phyloP scores from a whole-genome alignment of 2,888 invertebrate genomes.

The Geotrupes spiniger region DNA sequence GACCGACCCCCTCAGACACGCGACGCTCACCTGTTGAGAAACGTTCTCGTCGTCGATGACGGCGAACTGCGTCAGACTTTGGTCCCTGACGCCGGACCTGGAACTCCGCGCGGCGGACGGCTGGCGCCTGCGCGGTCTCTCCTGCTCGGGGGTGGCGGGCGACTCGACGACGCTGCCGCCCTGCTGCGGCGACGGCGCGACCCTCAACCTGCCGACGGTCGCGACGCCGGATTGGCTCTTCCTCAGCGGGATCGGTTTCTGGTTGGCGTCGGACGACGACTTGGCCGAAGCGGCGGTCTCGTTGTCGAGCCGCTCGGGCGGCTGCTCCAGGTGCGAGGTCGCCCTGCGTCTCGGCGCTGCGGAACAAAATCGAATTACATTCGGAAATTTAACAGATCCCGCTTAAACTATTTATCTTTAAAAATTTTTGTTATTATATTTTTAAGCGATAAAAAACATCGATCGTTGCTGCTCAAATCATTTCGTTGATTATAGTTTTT shows the following conservation, averaged over 20 bases:
- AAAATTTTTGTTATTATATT: no score
- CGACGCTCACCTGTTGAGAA: slow-evolving; percentile 73
- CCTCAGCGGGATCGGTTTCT: slow-evolving; percentile 45
- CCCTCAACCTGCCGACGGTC: slow-evolving; percentile 70
- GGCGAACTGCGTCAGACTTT: slow-evolving; percentile 86
- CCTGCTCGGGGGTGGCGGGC: slow-evolving; percentile 46
- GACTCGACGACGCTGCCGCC: slow-evolving; percentile 38
- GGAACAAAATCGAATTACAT: background rate
- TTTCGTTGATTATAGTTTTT: no score
- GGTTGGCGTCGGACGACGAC: slow-evolving; percentile 49
- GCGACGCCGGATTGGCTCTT: slow-evolving; percentile 59
- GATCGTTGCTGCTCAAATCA: no score
- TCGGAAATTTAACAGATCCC: no score
- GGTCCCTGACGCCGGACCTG: slow-evolving; percentile 63
- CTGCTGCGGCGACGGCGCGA: slow-evolving; percentile 51
- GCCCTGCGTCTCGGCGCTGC: slow-evolving; percentile 46
- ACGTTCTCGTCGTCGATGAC: slow-evolving; percentile 92
- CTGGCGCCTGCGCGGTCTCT: slow-evolving; percentile 43
- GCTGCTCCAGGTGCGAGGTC: slow-evolving; percentile 47
- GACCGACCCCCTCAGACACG: no score
- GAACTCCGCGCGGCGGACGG: slow-evolving; percentile 47
- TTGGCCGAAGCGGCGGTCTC: slow-evolving; percentile 64
- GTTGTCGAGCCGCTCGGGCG: slow-evolving; percentile 57
- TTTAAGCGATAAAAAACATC: no score
- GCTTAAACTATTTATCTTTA: no score